Base-by-base conservation (phyloP, 2,888 invertebrate species). In the Sinodicranocentrus sp. region DNA sequence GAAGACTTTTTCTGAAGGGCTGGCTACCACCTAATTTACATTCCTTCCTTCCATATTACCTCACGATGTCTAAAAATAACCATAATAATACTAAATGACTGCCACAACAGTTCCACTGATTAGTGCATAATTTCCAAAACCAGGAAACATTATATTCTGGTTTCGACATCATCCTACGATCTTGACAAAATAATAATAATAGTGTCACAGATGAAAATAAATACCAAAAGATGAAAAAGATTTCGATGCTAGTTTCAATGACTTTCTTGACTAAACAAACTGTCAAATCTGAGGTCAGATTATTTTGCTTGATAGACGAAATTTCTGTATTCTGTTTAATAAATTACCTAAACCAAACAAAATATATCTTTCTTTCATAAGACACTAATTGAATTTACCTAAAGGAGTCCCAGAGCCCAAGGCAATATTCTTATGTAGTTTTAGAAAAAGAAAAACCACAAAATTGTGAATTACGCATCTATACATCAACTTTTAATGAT, bases 251-350 rank as follows among this genome's bases (percentile, higher is more conserved):
- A n/a, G n/a, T 13, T 61, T 61, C 26, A 28, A 26, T 25, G 13
- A 15, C n/a, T 63, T 63, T 63, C 33, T 28, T 33, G n/a, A 63
- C n/a, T 17, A 57, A 21, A 15, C 28, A 28, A 5, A 33, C 8
- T 25, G 28, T 28, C 26, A 61, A n/a, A 61, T 26, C 28, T 54
- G 52, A 76, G 76, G 76, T n/a, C 76, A 76, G 65, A 76, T 65
- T 25, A 15, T 23, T 48, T 48, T 13, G 33, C 63, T 57, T 76
- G 76, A 67, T 76, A 67, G 73, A 63, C 48, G n/a, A n/a, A n/a
- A n/a, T n/a, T n/a, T n/a, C n/a, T n/a, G n/a, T n/a, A n/a, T n/a
- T n/a, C n/a, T n/a, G n/a, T n/a, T n/a, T n/a, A n/a, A n/a, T n/a
- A n/a, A n/a, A n/a, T n/a, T n/a, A n/a, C n/a, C n/a, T n/a, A 23